Conservation (phyloP, 2,888 invertebrate species). For the Aplocera efformata region DNA sequence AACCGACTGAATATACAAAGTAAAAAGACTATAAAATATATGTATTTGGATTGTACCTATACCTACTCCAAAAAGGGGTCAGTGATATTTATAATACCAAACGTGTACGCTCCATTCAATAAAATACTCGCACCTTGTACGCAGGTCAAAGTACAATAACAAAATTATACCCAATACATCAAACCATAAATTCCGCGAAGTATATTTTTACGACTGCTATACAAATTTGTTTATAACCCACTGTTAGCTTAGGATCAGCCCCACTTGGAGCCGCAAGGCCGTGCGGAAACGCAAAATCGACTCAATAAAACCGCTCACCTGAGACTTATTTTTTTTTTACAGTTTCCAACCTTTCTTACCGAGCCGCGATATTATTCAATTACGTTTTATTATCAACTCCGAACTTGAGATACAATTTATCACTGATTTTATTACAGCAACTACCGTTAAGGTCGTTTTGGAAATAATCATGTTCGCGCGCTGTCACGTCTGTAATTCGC, state of each 20-base stretch:
- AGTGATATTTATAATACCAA: too few relatives aligned
- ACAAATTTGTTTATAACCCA: slow-evolving; percentile 26
- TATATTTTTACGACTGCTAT: slow-evolving; percentile 25
- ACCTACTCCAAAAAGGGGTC: too few relatives aligned
- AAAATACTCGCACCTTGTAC: neutral
- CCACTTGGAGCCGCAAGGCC: slow-evolving; percentile 19
- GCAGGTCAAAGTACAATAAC: slow-evolving; percentile 3
- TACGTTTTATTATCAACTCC: slow-evolving; percentile 65
- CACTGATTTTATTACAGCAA: slow-evolving; percentile 54
- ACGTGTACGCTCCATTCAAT: too few relatives aligned
- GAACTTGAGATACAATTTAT: slow-evolving; percentile 58
- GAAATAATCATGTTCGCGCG: slow-evolving; percentile 12
- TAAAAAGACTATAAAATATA: too few relatives aligned
- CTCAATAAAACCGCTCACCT: slow-evolving; percentile 23
- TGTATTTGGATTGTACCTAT: too few relatives aligned
- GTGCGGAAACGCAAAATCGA: slow-evolving; percentile 12
- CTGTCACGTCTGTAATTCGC: slow-evolving; percentile 3
- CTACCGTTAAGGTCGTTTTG: slow-evolving; percentile 27
- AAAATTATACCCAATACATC: slow-evolving; percentile 8
- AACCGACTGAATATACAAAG: too few relatives aligned
- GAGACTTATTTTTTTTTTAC: slow-evolving; percentile 43
- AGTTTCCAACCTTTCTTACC: slow-evolving; percentile 26
- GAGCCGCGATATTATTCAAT: slow-evolving; percentile 62
- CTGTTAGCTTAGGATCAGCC: slow-evolving; percentile 27
- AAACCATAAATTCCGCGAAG: slow-evolving; percentile 21